Evolutionary conservation across 2,888 invertebrate genomes (phyloP).

Genomic region (Phasia obesa): DNA sequence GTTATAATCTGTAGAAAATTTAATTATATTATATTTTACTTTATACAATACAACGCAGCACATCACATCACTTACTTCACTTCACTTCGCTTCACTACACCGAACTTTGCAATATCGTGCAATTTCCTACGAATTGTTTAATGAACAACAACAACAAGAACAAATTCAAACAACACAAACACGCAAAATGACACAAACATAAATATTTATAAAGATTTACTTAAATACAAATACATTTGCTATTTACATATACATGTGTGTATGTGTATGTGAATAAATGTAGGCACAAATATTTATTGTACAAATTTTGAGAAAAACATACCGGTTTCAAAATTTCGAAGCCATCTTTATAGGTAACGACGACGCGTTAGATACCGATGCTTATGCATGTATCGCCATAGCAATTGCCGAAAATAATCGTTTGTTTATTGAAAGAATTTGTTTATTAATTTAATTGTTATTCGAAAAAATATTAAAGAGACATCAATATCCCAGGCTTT

Average conservation of each 20-base stretch:
- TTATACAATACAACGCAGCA: conserved; percentile 1
- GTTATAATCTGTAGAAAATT: conserved; percentile 70
- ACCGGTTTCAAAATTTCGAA: no score
- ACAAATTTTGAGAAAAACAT: no score
- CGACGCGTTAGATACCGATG: no score
- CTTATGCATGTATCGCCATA: no score
- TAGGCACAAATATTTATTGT: neutral
- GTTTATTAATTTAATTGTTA: no score
- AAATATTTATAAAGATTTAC: neutral
- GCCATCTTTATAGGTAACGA: no score
- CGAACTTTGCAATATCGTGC: conserved; percentile 15
- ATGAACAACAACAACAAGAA: conserved; percentile 33
- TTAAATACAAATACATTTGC: neutral
- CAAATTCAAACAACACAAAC: conserved; percentile 19
- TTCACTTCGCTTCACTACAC: neutral
- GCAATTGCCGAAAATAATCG: no score
- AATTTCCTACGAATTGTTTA: conserved; percentile 51
- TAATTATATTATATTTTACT: conserved; percentile 65
- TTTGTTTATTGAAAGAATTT: no score
- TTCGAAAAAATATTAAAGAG: no score
- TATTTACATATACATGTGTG: neutral
- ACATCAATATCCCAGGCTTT: no score
- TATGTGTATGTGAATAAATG: neutral
- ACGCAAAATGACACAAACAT: conserved; percentile 5
- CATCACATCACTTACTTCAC: neutral